Evolutionary conservation across 1,140 invertebrate species (phyloP), one percentile per base, ranked within the genome.

Genomic region (Dinoponera quadriceps): DNA sequence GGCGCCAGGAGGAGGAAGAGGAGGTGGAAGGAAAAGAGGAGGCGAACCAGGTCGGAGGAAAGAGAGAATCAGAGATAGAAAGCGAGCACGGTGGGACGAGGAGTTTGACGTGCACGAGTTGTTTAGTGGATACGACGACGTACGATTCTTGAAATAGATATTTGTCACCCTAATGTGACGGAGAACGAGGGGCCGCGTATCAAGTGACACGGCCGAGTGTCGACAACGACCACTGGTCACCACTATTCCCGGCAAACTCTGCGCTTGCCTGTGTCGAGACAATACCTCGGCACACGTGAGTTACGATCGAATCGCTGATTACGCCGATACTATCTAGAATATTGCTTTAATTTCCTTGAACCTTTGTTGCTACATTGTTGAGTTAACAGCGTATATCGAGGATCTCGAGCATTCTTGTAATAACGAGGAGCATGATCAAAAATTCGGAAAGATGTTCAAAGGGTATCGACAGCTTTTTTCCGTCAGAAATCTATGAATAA

Each of bases 111-210:
- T 74, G 81, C 66, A 82, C 82, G 85, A 88, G 75, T 86, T 82
- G 65, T 84, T 82, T 84, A 77, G 82, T 84, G 63, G 69, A 80
- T 71, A 80, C 54, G 75, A 71, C 65, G 65, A 80, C 38, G 69
- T 85, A 75, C 77, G 77, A 87, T 88, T 78, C 65, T 80, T 62
- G 54, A 82, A 83, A 73, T 71, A 84, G 87, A 87, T 88, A 88
- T 88, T 87, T 84, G 87, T 87, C 83, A 82, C 65, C 55, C 65
- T 85, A 87, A 88, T 87, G 55, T 68, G 85, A 82, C 81, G 68
- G 60, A 55, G 22, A 11, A 85, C 54, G 49, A 83, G 84, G 44
- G 62, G 22, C 29, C 63, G 57, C 60, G 81, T 85, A 84, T 85
- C 71, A 62, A 84, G 72, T 85, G 80, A 85, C 83, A n/a, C 27